These are phyloP conservation scores for Ictalurus furcatus DNA, from an alignment of 2,113 vertebrate genomes.

Conservation along the genomic window DNA sequence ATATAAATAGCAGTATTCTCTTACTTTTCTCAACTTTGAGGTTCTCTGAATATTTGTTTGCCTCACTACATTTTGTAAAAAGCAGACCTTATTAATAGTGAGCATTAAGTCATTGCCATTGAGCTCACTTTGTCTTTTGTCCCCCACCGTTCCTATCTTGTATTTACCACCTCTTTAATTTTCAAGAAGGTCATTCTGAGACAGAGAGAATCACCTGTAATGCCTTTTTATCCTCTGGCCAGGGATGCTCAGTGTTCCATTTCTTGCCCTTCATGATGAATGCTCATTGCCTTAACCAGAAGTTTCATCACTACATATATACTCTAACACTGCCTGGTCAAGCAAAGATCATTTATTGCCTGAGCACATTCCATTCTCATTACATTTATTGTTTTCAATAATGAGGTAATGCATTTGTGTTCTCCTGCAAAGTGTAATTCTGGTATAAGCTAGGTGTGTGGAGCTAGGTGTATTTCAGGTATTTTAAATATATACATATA, in stretches of 20 bases:
- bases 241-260: neutral
- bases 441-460: neutral
- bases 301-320: slow-evolving; percentile 27
- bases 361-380: slow-evolving; percentile 5
- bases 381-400: slow-evolving; percentile 16
- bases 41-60: neutral
- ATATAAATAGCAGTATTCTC: neutral
- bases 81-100: slow-evolving; percentile 10
- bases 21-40: neutral
- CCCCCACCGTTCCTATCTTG: slow-evolving; percentile 9
- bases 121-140: neutral
- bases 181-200: slow-evolving; percentile 26
- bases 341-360: slow-evolving; percentile 42
- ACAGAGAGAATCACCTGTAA: neutral
- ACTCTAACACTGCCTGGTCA: slow-evolving; percentile 22
- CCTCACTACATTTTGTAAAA: neutral
- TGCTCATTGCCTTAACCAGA: slow-evolving; percentile 22
- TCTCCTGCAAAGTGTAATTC: neutral
- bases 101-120: neutral
- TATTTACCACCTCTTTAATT: slow-evolving; percentile 21
- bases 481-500: neutral
- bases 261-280: neutral
- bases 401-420: slow-evolving; percentile 22
- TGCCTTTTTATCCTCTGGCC: slow-evolving; percentile 26
- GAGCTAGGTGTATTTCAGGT: neutral